A percentile compares a stretch with the other conserved stretches of the same genome.
These are phyloP conservation scores for Artemisiospiza belli DNA, from an alignment of 2,113 vertebrate genomes.

Conservation along the genomic window DNA sequence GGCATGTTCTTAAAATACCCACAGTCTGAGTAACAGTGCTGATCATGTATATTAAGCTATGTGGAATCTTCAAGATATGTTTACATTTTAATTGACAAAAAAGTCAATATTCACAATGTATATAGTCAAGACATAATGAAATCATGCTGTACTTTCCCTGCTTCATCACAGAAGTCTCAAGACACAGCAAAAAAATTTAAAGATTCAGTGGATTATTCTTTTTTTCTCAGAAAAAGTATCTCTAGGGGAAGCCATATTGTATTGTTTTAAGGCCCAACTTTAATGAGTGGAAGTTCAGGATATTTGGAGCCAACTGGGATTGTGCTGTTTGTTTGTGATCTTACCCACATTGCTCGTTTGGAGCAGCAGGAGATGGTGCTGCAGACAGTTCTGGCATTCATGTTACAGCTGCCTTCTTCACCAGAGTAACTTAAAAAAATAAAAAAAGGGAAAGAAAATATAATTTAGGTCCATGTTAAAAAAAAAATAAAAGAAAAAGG, in stretches of 20 bases:
- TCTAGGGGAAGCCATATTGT: neutral
- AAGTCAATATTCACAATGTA: neutral
- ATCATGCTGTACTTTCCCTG: neutral
- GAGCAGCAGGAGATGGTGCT: neutral
- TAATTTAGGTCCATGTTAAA: neutral
- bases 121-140: neutral
- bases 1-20: neutral
- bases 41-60: neutral
- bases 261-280: neutral
- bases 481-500: neutral
- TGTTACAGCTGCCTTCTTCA: neutral
- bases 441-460: neutral
- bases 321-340: neutral
- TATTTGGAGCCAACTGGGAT: neutral
- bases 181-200: fast-evolving
- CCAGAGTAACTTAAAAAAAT: neutral
- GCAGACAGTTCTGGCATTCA: neutral
- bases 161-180: neutral
- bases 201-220: neutral
- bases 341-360: neutral
- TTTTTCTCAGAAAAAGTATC: neutral
- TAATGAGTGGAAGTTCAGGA: neutral
- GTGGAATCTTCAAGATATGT: conserved; percentile 28
- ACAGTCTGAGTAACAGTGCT: neutral
- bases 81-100: conserved; percentile 23